Percentiles rank a stretch among this genome's conserved stretches.
phyloP scores from a whole-genome alignment of 2,888 invertebrate genomes.

The Ichneumoninae sp. region DNA sequence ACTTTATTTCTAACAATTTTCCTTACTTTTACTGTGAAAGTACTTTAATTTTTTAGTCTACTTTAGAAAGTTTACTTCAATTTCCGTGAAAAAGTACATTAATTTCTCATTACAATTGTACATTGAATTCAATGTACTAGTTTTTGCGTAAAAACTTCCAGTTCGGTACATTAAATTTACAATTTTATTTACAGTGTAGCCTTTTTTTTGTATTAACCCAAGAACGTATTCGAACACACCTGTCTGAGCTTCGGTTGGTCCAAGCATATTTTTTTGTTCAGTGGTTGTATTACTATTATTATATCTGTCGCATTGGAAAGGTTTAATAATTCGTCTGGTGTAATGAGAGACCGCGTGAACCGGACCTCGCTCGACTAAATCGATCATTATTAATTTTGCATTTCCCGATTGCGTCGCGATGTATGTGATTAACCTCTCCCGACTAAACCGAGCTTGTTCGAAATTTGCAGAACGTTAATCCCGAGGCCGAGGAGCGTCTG shows the following conservation, averaged over 20 bases:
- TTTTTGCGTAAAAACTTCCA: too few species aligned
- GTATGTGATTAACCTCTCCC: not conserved
- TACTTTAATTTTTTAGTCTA: too few species aligned
- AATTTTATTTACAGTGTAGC: too few species aligned
- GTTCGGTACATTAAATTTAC: too few species aligned
- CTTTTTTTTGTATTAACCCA: too few species aligned
- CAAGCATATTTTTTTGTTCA: not conserved
- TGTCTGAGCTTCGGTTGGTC: not conserved
- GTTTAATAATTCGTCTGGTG: constrained; percentile 9
- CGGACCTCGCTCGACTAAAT: constrained; percentile 57
- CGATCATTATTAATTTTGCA: constrained; percentile 16
- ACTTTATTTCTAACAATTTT: too few species aligned
- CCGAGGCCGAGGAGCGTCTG: constrained; percentile 83
- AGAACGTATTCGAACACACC: not conserved
- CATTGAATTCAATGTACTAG: too few species aligned
- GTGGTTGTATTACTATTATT: not conserved
- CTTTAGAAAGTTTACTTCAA: too few species aligned
- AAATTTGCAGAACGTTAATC: constrained; percentile 79
- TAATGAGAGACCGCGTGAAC: constrained; percentile 61
- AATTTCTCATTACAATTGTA: too few species aligned
- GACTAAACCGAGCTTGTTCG: not conserved
- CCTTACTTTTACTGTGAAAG: too few species aligned
- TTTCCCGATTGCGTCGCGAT: not conserved
- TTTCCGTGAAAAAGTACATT: too few species aligned
- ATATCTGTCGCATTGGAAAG: not conserved